Conservation (phyloP, 2,888 invertebrate genomes). For the Laothoe populi region DNA sequence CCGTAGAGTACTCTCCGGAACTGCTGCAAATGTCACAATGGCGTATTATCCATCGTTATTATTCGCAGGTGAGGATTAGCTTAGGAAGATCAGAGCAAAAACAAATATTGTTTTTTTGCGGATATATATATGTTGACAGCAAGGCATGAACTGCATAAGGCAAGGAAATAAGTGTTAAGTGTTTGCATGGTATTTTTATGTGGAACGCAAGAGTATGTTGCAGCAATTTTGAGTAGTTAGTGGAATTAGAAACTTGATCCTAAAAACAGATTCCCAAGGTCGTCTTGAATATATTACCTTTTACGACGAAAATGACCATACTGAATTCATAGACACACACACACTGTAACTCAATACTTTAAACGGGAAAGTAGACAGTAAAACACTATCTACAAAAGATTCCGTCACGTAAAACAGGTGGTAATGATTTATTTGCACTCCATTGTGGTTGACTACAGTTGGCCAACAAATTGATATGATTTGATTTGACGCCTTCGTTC, state of each 20-base stretch:
- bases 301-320: no score
- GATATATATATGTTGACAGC: no score
- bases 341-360: not conserved
- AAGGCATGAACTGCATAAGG: no score
- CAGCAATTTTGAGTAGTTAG: not conserved
- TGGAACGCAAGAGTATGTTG: not conserved
- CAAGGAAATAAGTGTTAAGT: no score
- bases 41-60: slow-evolving; percentile 65
- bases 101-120: no score
- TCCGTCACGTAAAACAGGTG: not conserved
- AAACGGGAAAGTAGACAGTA: not conserved
- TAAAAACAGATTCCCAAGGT: not conserved
- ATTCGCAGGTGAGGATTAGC: slow-evolving; percentile 38
- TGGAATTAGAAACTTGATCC: not conserved
- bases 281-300: not conserved
- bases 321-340: not conserved
- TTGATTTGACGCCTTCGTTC: slow-evolving; percentile 30
- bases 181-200: not conserved
- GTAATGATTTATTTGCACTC: not conserved
- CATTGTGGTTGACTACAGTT: not conserved
- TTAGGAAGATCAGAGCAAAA: no score
- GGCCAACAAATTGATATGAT: slow-evolving; percentile 5
- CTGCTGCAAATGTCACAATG: slow-evolving; percentile 72
- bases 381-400: not conserved
- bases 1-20: slow-evolving; percentile 52